A percentile compares a stretch with the other conserved stretches of the same genome.
Evolutionary conservation across 2,797 vertebrate genomes (phyloP).

Genomic region (Lerista edwardsae): DNA sequence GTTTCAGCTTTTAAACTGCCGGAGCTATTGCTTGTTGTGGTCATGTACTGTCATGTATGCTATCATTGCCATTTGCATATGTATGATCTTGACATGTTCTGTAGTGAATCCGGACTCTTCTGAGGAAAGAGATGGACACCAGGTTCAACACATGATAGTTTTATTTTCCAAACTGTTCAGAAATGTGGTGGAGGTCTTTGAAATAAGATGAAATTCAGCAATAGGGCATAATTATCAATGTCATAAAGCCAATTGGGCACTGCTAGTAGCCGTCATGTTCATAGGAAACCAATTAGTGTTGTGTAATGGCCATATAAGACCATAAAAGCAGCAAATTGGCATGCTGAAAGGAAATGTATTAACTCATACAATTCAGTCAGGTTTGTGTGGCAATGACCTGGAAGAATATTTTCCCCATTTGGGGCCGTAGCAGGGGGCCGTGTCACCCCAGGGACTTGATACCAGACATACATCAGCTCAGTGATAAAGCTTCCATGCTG

Average conservation of each 20-base stretch:
- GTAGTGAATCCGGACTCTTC: neutral
- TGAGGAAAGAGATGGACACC: neutral
- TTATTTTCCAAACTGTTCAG: neutral
- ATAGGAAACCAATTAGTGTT: neutral
- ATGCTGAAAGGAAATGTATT: neutral
- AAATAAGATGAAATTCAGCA: neutral
- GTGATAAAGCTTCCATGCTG: too few relatives aligned
- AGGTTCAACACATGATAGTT: neutral
- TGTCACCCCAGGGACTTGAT: too few relatives aligned
- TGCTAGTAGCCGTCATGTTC: neutral
- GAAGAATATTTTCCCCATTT: too few relatives aligned
- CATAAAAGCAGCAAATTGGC: neutral
- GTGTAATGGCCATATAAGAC: too few relatives aligned
- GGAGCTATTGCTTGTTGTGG: conserved; percentile 22
- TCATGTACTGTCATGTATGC: neutral
- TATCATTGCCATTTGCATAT: neutral
- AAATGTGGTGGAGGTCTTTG: neutral
- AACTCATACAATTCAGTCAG: neutral
- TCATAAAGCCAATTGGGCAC: neutral
- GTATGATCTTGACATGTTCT: neutral
- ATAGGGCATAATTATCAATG: neutral
- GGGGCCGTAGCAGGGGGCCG: too few relatives aligned
- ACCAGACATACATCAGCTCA: too few relatives aligned
- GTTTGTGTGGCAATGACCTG: too few relatives aligned
- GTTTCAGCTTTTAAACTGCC: conserved; percentile 13